These are phyloP conservation scores for Conomelus anceps DNA, from an alignment of 2,888 invertebrate genomes.

Conservation along the genomic window DNA sequence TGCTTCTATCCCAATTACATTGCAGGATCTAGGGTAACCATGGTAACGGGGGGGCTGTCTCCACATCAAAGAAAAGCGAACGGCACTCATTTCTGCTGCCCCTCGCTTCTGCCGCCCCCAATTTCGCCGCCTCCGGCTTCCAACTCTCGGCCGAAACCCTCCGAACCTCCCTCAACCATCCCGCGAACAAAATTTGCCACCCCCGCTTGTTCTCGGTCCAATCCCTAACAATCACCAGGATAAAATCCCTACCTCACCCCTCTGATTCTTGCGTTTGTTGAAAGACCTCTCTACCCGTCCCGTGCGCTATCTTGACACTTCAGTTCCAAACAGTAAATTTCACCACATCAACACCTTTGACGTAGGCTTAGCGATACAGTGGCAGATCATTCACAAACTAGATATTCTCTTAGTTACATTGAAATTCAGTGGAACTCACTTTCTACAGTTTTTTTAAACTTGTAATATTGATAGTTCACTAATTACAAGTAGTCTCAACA, in stretches of 20 bases:
- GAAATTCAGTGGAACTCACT: background rate
- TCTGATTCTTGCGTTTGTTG: background rate
- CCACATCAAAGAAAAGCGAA: background rate
- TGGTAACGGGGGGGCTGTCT: background rate
- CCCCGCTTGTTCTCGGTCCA: background rate
- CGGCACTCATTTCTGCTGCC: background rate
- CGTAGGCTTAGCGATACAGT: background rate
- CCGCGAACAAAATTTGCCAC: background rate
- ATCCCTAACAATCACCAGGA: background rate
- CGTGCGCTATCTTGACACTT: too few relatives aligned
- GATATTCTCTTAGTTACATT: background rate
- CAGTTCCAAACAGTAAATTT: background rate
- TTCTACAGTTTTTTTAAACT: too few relatives aligned
- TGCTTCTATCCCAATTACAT: conserved; percentile 5
- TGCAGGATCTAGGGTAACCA: background rate
- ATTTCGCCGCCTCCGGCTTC: background rate
- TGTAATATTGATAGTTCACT: too few relatives aligned
- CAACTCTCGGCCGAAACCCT: background rate
- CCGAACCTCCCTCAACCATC: too few relatives aligned
- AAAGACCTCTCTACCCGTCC: background rate
- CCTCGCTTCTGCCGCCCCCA: background rate
- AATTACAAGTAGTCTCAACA: too few relatives aligned
- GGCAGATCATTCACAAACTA: background rate
- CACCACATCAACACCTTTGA: background rate
- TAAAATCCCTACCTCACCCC: background rate